Evolutionary conservation across 2,888 invertebrate genomes (phyloP).

Genomic region (Periphyllus acericola): DNA sequence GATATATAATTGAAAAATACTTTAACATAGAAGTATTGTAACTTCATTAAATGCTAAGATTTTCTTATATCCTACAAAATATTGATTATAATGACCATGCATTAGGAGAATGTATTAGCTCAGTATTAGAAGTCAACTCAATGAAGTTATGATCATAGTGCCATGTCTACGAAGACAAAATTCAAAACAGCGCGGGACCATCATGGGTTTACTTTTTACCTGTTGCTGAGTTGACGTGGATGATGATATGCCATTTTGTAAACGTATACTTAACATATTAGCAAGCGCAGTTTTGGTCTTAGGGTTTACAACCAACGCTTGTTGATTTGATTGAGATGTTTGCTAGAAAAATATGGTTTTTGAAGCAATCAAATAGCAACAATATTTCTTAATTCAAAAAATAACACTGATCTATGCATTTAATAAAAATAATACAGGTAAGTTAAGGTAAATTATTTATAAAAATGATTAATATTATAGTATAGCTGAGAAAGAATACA

Average conservation of each 20-base stretch:
- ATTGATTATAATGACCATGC: slow-evolving; percentile 39
- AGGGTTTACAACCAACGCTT: slow-evolving; percentile 78
- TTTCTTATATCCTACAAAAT: neutral
- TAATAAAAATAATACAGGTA: neutral
- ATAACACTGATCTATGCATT: slow-evolving; percentile 9
- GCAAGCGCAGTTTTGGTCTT: slow-evolving; percentile 96
- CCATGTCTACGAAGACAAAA: slow-evolving; percentile 48
- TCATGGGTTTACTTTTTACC: slow-evolving; percentile 52
- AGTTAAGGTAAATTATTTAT: neutral
- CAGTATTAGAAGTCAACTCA: slow-evolving; percentile 32
- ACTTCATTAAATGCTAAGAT: slow-evolving; percentile 18
- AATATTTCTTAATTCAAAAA: slow-evolving; percentile 19
- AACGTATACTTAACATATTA: slow-evolving; percentile 88
- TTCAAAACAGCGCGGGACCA: slow-evolving; percentile 51
- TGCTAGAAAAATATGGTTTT: slow-evolving; percentile 60
- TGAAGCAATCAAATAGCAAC: slow-evolving; percentile 61
- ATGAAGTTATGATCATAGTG: slow-evolving; percentile 40
- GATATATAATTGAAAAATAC: slow-evolving; percentile 28
- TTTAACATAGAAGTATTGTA: slow-evolving; percentile 1
- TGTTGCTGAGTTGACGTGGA: slow-evolving; percentile 66
- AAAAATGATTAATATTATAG: neutral
- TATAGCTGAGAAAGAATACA: neutral
- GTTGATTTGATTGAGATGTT: slow-evolving; percentile 63
- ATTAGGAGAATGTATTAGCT: slow-evolving; percentile 34
- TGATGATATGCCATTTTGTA: slow-evolving; percentile 70